Percentiles rank a stretch among this genome's conserved stretches.
phyloP scores from a whole-genome alignment of 2,113 vertebrate genomes.

The Pitta sordida region DNA sequence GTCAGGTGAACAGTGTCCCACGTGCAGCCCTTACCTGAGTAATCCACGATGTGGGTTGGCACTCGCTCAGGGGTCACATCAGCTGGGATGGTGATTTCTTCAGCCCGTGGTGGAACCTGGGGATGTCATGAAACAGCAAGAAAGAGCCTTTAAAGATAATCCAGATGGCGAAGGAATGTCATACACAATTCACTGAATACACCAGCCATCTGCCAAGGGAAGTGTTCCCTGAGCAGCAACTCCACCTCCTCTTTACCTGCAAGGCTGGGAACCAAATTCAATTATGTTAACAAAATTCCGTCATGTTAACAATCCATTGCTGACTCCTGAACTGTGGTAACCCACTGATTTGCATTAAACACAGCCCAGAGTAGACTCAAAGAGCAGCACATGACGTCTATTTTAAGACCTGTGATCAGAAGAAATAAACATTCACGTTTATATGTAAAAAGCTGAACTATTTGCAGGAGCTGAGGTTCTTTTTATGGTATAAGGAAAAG shows the following conservation, averaged over 20 bases:
- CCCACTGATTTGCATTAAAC: conserved; percentile 4
- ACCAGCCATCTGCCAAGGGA: background rate
- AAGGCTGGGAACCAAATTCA: background rate
- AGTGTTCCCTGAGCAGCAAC: background rate
- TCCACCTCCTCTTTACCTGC: background rate
- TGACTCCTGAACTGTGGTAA: background rate
- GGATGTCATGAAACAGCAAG: conserved; percentile 39
- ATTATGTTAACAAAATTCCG: background rate
- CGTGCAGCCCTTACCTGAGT: conserved; percentile 80
- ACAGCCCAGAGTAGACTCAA: background rate
- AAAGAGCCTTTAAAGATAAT: background rate
- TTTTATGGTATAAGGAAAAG: background rate
- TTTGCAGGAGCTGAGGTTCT: background rate
- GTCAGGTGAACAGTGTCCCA: no score
- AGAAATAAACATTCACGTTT: conserved; percentile 49
- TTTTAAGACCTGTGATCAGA: conserved; percentile 46
- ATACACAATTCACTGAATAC: background rate
- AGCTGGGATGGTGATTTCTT: conserved; percentile 98
- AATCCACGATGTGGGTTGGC: conserved; percentile 98
- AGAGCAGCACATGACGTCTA: conserved; percentile 28
- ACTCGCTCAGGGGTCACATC: conserved; percentile 98
- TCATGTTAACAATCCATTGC: background rate
- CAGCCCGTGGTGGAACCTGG: conserved; percentile 93
- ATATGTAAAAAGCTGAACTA: conserved; percentile 11
- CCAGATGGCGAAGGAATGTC: background rate